Conservation (phyloP, 1,140 invertebrate species). For the Bombus fervidus region DNA sequence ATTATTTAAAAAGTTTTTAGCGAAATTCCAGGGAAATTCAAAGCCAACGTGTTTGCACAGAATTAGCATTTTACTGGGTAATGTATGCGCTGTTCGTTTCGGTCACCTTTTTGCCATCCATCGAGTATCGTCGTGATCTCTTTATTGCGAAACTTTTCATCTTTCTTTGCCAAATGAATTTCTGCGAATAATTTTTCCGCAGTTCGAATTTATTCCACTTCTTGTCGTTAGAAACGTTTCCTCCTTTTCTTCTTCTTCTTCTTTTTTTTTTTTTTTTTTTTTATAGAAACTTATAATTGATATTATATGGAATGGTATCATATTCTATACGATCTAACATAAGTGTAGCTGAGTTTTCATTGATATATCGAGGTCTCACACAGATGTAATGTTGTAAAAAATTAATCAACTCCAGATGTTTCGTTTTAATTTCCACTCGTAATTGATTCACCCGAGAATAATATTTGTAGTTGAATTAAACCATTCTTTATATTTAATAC, state of each 20-base stretch:
- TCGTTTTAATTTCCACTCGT: neutral
- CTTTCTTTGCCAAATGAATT: neutral
- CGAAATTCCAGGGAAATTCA: neutral
- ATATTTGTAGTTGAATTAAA: too few species aligned
- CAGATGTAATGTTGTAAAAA: neutral
- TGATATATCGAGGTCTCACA: neutral
- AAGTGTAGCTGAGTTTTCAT: neutral
- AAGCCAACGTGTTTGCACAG: neutral
- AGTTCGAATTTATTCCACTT: neutral
- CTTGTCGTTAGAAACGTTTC: neutral
- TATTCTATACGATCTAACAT: too few species aligned
- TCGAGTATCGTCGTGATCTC: neutral
- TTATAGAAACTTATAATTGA: neutral
- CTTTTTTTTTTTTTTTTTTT: too few species aligned
- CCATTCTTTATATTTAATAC: too few species aligned
- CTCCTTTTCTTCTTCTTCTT: too few species aligned
- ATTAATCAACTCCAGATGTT: neutral
- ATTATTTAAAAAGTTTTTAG: neutral
- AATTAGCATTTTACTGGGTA: conserved; percentile 7
- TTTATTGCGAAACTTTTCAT: neutral
- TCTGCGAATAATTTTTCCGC: neutral
- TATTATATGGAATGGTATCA: too few species aligned
- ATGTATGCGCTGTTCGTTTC: neutral
- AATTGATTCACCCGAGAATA: neutral
- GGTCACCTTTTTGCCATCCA: neutral